A percentile compares a stretch with the other conserved stretches of the same genome.
Evolutionary conservation across 2,888 invertebrate genomes (phyloP).

Genomic region (Shargacucullia verbasci): DNA sequence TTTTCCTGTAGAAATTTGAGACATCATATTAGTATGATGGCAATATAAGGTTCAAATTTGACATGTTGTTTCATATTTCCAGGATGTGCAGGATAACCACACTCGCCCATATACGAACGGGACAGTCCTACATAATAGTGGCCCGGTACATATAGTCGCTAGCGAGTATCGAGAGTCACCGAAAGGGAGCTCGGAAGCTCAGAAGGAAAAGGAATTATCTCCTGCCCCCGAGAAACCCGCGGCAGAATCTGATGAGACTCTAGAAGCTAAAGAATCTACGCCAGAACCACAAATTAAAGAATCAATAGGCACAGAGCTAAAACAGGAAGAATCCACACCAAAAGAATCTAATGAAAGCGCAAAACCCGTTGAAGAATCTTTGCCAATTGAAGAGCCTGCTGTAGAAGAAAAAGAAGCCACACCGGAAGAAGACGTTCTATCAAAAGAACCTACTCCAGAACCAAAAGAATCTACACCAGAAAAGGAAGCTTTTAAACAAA

Average conservation of each 20-base stretch:
- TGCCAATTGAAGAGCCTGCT: conserved; percentile 7
- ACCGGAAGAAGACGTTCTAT: conserved; percentile 24
- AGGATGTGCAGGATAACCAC: conserved; percentile 82
- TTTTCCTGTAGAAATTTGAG: conserved; percentile 18
- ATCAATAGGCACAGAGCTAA: conserved; percentile 23
- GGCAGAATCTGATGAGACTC: conserved; percentile 35
- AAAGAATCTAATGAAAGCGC: conserved; percentile 23
- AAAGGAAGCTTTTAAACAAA: conserved; percentile 9
- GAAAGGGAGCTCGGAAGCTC: conserved; percentile 67
- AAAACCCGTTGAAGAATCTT: conserved; percentile 26
- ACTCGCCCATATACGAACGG: conserved; percentile 85
- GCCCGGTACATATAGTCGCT: conserved; percentile 81
- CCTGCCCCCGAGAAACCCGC: conserved; percentile 48
- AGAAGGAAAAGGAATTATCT: conserved; percentile 50
- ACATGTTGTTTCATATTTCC: conserved; percentile 30
- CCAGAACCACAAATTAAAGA: conserved; percentile 38
- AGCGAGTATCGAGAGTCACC: conserved; percentile 76
- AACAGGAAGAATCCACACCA: conserved; percentile 41
- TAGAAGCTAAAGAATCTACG: conserved; percentile 34
- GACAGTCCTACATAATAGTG: conserved; percentile 76
- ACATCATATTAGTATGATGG: background rate
- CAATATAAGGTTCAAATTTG: background rate
- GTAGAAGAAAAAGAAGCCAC: conserved; percentile 25
- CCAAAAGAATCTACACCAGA: conserved; percentile 34
- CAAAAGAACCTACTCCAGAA: conserved; percentile 21